Conservation (phyloP, 2,797 vertebrate species). For the Acanthis flammea region DNA sequence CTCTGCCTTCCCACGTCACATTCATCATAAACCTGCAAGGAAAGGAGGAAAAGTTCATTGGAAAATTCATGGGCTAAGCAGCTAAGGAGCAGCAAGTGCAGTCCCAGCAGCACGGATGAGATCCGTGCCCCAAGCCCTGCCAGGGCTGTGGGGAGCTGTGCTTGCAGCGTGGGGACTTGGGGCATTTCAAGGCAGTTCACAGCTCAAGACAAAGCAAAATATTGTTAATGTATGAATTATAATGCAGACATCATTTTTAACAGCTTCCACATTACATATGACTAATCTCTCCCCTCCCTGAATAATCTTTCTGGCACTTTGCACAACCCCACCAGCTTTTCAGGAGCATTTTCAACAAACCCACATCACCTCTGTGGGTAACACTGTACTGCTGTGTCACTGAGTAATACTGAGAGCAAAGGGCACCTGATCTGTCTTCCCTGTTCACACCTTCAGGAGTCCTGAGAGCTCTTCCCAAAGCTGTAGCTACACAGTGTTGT, state of each 20-base stretch:
- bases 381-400: fast-evolving
- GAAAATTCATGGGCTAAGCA: conserved; percentile 59
- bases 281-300: background rate
- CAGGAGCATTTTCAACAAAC: background rate
- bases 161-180: background rate
- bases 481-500: background rate
- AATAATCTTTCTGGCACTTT: background rate
- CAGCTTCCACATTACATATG: background rate
- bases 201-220: background rate
- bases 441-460: background rate
- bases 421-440: background rate
- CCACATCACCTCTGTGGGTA: background rate
- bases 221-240: background rate
- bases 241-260: background rate
- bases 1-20: conserved; percentile 93
- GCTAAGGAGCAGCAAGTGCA: conserved; percentile 34
- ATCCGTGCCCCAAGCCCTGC: background rate
- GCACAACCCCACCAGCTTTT: background rate
- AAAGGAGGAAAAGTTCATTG: conserved; percentile 18
- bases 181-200: background rate
- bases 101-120: conserved; percentile 6
- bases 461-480: background rate
- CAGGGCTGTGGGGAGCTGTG: background rate
- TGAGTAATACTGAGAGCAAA: background rate
- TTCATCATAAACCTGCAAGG: conserved; percentile 95